Base-by-base conservation (phyloP, 2,113 vertebrate species). In the Otus sunia region DNA sequence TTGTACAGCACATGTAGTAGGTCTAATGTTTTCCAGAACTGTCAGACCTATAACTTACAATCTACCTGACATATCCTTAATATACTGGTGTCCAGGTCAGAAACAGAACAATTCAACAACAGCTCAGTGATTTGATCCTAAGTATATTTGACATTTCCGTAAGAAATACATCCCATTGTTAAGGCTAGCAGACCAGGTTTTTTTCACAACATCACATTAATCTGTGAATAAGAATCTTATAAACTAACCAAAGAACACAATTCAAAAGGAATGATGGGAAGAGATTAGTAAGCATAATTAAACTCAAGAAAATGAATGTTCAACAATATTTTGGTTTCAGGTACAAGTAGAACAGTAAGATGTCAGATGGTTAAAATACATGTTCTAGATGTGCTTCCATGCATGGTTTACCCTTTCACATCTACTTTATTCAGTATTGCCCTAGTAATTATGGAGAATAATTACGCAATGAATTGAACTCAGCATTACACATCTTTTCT, bases 361-460 rank as follows among this genome's bases (percentile, higher is more conserved):
- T 74, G 27, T 86, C 62, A 86, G 55, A 75, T 8, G 29, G 50
- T 74, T 92, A 92, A 91, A 96, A 94, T 72, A 52, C 16, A 78
- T 19, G 53, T 94, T 96, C 94, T 96, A 92, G 58, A 89, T 86
- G 53, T 78, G 59, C 63, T 86, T 25, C 23, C 90, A 89, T 87
- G 87, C 75, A 77, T 91, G 37, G 7, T 20, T 93, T 86, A 86
- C 59, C 63, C 52, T 92, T 91, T 96, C 83, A 66, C 30, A 96
- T 74, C 36, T 86, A 93, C 95, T 97, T 85, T 84, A 95, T 95
- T 94, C 88, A 95, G 55, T 39, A 69, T 75, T 93, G 63, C 78
- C 63, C 52, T 49, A 92, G 26, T 89, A 95, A 95, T 94, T 96
- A 84, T 43, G n/a, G 37, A 77, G 73, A 94, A 92, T 92, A 96